Base-by-base conservation (phyloP, 2,797 vertebrate genomes). In the Lepus townsendii region DNA sequence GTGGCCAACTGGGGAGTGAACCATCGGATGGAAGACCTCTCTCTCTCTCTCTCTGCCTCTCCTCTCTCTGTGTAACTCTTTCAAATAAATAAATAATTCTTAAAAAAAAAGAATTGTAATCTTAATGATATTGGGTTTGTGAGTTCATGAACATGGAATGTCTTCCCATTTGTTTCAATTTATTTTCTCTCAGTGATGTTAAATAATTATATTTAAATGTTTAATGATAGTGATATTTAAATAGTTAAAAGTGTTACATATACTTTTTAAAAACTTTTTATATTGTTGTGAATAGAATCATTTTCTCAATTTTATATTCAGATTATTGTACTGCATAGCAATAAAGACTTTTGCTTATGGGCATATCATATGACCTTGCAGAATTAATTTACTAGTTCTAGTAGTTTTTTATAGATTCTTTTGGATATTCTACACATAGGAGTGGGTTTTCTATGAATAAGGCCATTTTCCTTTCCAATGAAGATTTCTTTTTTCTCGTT, bases 291-390 rank as follows among this genome's bases (percentile, higher is more conserved):
- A 84, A 32, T 93, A 16, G 47, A 77, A 84, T 68, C 52, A 14
- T 91, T 88, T 94, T 86, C 54, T 47, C 42, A 54, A 19, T 83
- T 95, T 75, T 19, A 75, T 83, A 93, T 94, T 72, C 4, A 24
- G 32, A 35, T 54, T 78, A 75, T 60, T 38, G n/a, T 93, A 85
- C 57, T 63, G 22, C 91, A 60, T 76, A 42, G 38, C 71, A 87
- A 68, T 93, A 54, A 42, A 80, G 52, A 32, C 26, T 68, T 93
- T 93, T 91, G 9, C 11, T 35, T 35, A 35, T 35, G 35, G 35
- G 35, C 35, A 9, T 72, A 22, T 66, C 52, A 65, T 94, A 1
- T 72, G 47, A 78, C 71, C 62, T 83, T 92, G 47, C 71, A 86
- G 26, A 73, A 93, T 42, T 80, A 72, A 71, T 8, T 88, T 73